Percentiles rank a stretch among this genome's conserved stretches.
Evolutionary conservation across 2,888 invertebrate species (phyloP).

Genomic region (Stictocephala bisonia): DNA sequence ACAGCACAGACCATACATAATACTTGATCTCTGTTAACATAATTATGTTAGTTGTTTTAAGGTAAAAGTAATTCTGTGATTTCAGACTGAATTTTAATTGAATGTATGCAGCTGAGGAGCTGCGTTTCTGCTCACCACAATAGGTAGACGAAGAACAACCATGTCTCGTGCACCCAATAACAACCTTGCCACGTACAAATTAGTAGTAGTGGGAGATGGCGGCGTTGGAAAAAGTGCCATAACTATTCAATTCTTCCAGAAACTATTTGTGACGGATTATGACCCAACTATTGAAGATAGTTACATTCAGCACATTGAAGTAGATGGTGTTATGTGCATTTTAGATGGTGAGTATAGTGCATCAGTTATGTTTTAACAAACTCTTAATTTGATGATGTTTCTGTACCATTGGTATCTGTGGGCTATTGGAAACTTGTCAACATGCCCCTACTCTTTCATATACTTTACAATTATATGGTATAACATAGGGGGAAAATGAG

Average conservation of each 20-base stretch:
- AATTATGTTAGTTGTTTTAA: too few relatives aligned
- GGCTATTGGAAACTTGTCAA: too few relatives aligned
- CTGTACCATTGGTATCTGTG: too few relatives aligned
- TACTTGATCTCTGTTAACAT: too few relatives aligned
- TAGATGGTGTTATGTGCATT: conserved; percentile 92
- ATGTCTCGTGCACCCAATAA: conserved; percentile 64
- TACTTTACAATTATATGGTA: too few relatives aligned
- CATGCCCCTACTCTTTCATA: too few relatives aligned
- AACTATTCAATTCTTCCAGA: conserved; percentile 97
- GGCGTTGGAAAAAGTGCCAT: conserved; percentile 96
- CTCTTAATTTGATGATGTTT: too few relatives aligned
- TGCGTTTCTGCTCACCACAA: conserved; percentile 30
- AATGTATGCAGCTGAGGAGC: background rate
- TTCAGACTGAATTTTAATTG: conserved; percentile 26
- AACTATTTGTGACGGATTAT: conserved; percentile 93
- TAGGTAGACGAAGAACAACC: conserved; percentile 38
- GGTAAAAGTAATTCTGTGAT: too few relatives aligned
- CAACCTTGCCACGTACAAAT: conserved; percentile 73
- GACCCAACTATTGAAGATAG: conserved; percentile 97
- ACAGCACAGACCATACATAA: too few relatives aligned
- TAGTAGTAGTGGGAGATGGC: conserved; percentile 95
- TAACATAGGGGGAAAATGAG: too few relatives aligned
- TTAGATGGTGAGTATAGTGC: conserved; percentile 86
- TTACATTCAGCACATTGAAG: conserved; percentile 93
- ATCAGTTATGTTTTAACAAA: too few relatives aligned